phyloP scores from a whole-genome alignment of 2,113 vertebrate genomes.

The Euleptes europaea region DNA sequence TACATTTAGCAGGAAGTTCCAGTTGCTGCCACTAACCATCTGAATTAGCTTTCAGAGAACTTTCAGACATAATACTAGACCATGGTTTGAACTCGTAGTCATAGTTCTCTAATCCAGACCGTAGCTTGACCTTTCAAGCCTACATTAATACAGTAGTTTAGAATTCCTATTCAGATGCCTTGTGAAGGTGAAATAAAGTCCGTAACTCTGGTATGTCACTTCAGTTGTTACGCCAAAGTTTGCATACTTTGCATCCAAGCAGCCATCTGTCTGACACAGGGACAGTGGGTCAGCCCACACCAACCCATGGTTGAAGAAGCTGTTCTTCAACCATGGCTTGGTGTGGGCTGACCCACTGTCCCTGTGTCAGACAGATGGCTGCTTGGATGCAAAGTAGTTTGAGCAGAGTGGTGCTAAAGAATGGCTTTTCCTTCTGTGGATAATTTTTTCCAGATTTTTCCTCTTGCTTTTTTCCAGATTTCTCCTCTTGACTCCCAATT shows the following conservation, averaged over 20 bases:
- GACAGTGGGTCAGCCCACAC: not conserved
- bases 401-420: no score
- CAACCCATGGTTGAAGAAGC: not conserved
- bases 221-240: not conserved
- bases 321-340: not conserved
- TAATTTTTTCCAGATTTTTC: no score
- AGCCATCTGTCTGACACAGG: no score
- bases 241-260: not conserved
- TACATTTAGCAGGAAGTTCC: not conserved
- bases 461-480: no score
- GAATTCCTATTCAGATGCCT: no score
- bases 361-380: no score
- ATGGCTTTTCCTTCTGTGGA: no score
- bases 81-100: not conserved
- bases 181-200: not conserved
- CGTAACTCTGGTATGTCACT: not conserved
- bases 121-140: not conserved
- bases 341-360: not conserved
- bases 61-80: not conserved
- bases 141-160: not conserved
- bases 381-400: no score
- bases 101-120: not conserved
- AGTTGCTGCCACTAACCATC: not conserved
- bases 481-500: no score
- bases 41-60: no score